Conservation (phyloP, 2,888 invertebrate species). For the Loripinus fragilis region DNA sequence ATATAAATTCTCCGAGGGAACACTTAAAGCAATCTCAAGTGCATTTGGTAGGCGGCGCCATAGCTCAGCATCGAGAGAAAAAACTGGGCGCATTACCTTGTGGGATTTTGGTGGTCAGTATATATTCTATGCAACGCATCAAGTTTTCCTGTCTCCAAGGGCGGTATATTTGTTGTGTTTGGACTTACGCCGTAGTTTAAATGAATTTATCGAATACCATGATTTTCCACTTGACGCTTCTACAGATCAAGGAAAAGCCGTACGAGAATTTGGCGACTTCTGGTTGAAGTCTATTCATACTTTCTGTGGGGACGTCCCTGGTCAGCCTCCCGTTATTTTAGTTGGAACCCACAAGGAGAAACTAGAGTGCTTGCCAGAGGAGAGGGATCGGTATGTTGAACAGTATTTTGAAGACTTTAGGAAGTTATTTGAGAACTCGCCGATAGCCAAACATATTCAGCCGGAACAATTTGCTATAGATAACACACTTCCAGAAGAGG, state of each 20-base stretch:
- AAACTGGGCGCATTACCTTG: constrained; percentile 46
- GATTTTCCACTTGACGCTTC: constrained; percentile 50
- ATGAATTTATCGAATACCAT: constrained; percentile 49
- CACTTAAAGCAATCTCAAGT: constrained; percentile 42
- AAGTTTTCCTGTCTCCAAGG: constrained; percentile 51
- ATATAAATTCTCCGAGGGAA: constrained; percentile 56
- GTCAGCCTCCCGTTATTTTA: constrained; percentile 55
- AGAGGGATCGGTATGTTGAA: constrained; percentile 32
- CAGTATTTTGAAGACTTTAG: constrained; percentile 54
- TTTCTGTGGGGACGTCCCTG: constrained; percentile 55
- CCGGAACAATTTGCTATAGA: constrained; percentile 58
- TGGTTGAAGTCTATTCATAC: constrained; percentile 58
- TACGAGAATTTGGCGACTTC: constrained; percentile 52
- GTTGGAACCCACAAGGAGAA: constrained; percentile 54
- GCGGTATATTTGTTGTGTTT: constrained; percentile 53
- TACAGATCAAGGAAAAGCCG: constrained; percentile 45
- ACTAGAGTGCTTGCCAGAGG: constrained; percentile 28
- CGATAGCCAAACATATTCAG: constrained; percentile 48
- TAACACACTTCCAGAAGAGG: constrained; percentile 35
- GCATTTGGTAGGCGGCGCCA: constrained; percentile 42
- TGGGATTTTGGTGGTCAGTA: constrained; percentile 63
- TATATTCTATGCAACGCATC: constrained; percentile 59
- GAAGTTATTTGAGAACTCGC: constrained; percentile 48
- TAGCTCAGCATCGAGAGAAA: constrained; percentile 26
- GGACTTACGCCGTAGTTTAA: constrained; percentile 46